These are phyloP conservation scores for Acanthoscelides obtectus DNA, from an alignment of 2,888 invertebrate genomes.

Conservation along the genomic window DNA sequence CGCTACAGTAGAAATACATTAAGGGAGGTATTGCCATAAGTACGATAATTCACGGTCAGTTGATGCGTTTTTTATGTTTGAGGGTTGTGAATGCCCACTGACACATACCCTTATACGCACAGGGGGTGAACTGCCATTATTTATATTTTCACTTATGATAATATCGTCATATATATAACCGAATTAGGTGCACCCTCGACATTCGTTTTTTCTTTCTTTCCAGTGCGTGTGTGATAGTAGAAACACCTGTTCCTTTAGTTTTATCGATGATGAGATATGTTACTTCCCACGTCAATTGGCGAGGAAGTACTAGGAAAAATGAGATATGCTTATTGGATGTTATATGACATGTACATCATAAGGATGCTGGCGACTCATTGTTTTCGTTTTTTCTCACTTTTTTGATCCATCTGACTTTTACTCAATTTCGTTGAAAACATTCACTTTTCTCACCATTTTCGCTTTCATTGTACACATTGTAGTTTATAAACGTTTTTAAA, in stretches of 20 bases:
- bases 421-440: too few species aligned
- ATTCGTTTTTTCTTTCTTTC: not conserved
- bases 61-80: conserved; percentile 15
- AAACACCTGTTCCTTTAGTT: not conserved
- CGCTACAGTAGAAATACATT: not conserved
- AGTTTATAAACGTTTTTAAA: too few species aligned
- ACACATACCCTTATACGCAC: conserved; percentile 11
- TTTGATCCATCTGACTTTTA: too few species aligned
- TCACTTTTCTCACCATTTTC: too few species aligned
- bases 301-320: too few species aligned
- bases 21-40: not conserved
- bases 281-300: too few species aligned
- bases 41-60: conserved; percentile 14
- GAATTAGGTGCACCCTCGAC: conserved; percentile 1
- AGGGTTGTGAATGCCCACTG: conserved; percentile 14
- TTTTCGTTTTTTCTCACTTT: too few species aligned
- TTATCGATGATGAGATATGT: not conserved
- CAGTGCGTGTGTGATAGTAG: not conserved
- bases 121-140: conserved; percentile 8
- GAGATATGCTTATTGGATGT: too few species aligned
- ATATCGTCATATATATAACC: conserved; percentile 4
- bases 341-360: too few species aligned
- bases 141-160: conserved; percentile 11
- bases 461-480: too few species aligned
- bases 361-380: too few species aligned